phyloP scores from a whole-genome alignment of 2,888 invertebrate genomes.

The Myathropa florea region DNA sequence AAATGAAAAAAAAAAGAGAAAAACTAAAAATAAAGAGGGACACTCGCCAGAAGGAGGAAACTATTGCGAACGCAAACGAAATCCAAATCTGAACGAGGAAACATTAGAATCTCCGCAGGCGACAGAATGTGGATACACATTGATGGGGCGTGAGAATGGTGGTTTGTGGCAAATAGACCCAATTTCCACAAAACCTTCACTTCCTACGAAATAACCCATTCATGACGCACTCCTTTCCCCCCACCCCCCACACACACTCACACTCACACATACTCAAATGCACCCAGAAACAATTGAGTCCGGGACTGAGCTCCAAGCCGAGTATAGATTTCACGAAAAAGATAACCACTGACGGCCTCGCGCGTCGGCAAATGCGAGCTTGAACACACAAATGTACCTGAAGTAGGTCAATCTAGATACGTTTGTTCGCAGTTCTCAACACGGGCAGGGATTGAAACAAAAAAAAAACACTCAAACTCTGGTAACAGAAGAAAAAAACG shows the following conservation, averaged over 20 bases:
- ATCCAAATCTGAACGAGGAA: constrained; percentile 63
- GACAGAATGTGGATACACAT: constrained; percentile 46
- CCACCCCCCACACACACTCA: not conserved
- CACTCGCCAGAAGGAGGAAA: constrained; percentile 13
- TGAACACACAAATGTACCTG: constrained; percentile 67
- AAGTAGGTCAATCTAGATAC: constrained; percentile 69
- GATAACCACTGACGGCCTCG: constrained; percentile 56
- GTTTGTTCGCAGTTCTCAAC: constrained; percentile 49
- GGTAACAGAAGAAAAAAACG: constrained; percentile 21
- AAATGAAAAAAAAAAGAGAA: not conserved
- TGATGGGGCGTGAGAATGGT: constrained; percentile 29
- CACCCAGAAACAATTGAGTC: constrained; percentile 52
- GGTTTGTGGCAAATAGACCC: constrained; percentile 65
- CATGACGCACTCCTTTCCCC: constrained; percentile 18
- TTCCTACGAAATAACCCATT: constrained; percentile 67
- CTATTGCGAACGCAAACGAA: constrained; percentile 49
- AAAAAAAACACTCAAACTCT: constrained; percentile 1
- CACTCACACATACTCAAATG: constrained; percentile 12
- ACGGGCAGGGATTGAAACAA: constrained; percentile 4
- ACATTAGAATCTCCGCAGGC: constrained; percentile 37
- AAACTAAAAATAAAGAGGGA: not conserved
- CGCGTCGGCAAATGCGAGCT: constrained; percentile 59
- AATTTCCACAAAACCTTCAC: constrained; percentile 48
- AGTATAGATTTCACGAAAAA: constrained; percentile 52
- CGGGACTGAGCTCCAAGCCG: constrained; percentile 38